Evolutionary conservation across 1,140 invertebrate species (phyloP).

Genomic region (Sipha flava): DNA sequence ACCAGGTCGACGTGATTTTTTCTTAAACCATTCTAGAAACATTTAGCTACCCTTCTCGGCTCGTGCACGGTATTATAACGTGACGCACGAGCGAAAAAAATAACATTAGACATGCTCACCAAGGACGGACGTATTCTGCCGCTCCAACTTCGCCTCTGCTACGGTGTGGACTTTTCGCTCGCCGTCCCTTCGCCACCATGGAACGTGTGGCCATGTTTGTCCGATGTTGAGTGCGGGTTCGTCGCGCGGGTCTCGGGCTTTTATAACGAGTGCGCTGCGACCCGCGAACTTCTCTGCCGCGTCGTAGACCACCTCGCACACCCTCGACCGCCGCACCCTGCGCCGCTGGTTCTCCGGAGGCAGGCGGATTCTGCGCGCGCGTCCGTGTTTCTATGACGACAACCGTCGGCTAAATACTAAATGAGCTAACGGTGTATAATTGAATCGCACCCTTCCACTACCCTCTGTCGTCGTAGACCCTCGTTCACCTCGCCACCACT

Average conservation of each 20-base stretch:
- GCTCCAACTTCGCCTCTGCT: too few relatives aligned
- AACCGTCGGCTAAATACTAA: constrained; percentile 1
- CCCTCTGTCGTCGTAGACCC: too few relatives aligned
- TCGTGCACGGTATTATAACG: too few relatives aligned
- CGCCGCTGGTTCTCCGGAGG: background rate
- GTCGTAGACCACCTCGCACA: too few relatives aligned
- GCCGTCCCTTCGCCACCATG: background rate
- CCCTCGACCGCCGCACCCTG: background rate
- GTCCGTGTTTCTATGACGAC: background rate
- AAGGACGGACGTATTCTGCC: too few relatives aligned
- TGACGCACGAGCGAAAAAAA: too few relatives aligned
- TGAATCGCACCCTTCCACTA: background rate
- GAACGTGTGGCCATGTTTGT: too few relatives aligned
- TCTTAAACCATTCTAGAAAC: too few relatives aligned
- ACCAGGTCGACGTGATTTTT: background rate
- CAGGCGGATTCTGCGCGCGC: background rate
- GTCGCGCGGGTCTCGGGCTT: background rate
- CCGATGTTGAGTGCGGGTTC: background rate
- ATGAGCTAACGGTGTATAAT: constrained; percentile 13
- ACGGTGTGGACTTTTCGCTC: too few relatives aligned
- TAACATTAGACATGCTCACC: too few relatives aligned
- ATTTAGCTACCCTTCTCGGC: too few relatives aligned
- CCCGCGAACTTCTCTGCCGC: too few relatives aligned
- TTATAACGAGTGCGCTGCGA: background rate
- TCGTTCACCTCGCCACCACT: background rate